These are phyloP conservation scores for Leptopilina clavipes DNA, from an alignment of 1,140 invertebrate species.

Conservation along the genomic window DNA sequence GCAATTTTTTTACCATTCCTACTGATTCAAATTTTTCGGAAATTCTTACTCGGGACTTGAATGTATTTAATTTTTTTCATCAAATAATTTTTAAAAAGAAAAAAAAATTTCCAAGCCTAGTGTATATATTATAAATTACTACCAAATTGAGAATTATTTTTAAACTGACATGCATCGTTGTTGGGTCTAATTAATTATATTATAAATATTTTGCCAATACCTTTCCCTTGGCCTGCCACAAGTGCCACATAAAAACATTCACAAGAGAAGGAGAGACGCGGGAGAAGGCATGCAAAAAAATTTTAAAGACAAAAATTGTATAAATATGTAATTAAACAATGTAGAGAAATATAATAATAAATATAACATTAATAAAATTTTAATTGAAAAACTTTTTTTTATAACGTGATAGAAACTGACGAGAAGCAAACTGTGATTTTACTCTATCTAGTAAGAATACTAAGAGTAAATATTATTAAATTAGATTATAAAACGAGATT, in stretches of 20 bases:
- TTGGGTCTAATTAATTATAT: conserved; percentile 18
- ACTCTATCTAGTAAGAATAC: not conserved
- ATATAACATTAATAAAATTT: not conserved
- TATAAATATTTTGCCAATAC: conserved; percentile 75
- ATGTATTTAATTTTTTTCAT: no score
- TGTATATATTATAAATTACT: not conserved
- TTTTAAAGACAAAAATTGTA: conserved; percentile 73
- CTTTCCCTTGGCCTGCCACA: conserved; percentile 78
- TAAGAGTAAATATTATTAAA: not conserved
- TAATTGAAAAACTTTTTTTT: not conserved
- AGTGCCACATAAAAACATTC: conserved; percentile 79
- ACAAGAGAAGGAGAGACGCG: conserved; percentile 75
- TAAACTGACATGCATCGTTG: conserved; percentile 39
- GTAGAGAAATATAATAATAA: conserved; percentile 42
- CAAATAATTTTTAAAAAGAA: no score
- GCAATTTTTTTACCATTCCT: conserved; percentile 12
- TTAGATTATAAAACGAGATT: not conserved
- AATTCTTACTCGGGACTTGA: no score
- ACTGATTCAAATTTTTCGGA: conserved; percentile 17
- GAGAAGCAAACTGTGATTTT: not conserved
- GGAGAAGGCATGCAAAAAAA: conserved; percentile 78
- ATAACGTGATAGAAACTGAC: not conserved
- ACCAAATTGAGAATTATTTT: conserved; percentile 45
- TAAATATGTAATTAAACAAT: conserved; percentile 63
- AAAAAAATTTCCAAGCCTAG: not conserved